Base-by-base conservation (phyloP, 2,888 invertebrate species). In the Prosopocoilus inquinatus region DNA sequence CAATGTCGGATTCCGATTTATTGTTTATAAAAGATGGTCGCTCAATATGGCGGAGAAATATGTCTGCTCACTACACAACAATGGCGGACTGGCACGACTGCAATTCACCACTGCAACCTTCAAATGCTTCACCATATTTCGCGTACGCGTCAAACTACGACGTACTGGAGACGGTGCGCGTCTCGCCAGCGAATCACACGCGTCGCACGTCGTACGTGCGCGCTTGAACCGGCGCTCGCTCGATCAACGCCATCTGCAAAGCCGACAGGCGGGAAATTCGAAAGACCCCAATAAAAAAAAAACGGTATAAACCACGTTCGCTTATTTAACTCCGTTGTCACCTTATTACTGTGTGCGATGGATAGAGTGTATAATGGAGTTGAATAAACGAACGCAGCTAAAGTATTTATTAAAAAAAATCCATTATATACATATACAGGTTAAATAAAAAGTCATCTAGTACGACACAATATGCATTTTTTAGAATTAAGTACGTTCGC, bases 11-110 rank as follows among this genome's bases (percentile, higher is more conserved):
- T 59, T 65, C 63, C 64, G 68, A 70, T 74, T 72, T 66, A 65
- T 76, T 85, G 84, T 84, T 84, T 84, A 85, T 84, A 84, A 85
- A 85, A 85, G 84, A 85, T 85, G 86, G 85, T 84, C 82, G 85
- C 82, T 82, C 84, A 84, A 86, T 84, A 86, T 86, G 86, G 86
- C 85, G 68, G 83, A 81, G 81, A 81, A 84, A 83, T 80, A 83
- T 83, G 83, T 83, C 82, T 80, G 82, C 68, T 68, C 67, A 66
- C 61, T 65, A 69, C 65, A 70, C 67, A 72, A 71, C 73, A 74
- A 75, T 75, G 75, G 75, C 75, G 73, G 73, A 71, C n/a, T n/a
- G n/a, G n/a, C n/a, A n/a, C 67, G 63, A 63, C 47, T 51, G 36
- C 16, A 28, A 28, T 28, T n/a, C 9, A 39, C 53, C 16, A 36